A percentile compares a stretch with the other conserved stretches of the same genome.
Evolutionary conservation across 2,113 vertebrate species (phyloP).

Genomic region (Camelus dromedarius): DNA sequence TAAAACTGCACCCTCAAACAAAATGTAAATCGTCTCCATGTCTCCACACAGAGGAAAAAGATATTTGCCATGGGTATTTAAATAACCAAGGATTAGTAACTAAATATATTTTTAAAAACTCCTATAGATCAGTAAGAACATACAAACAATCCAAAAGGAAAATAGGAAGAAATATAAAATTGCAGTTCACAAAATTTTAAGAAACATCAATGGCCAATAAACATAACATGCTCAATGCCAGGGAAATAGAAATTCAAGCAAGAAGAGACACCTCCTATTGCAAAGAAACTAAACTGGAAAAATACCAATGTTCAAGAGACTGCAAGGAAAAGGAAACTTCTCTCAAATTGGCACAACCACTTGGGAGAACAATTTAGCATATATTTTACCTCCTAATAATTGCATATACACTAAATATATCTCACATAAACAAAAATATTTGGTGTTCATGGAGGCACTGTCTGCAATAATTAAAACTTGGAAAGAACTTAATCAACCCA

Average conservation of each 20-base stretch:
- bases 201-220: neutral
- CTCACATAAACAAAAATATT: neutral
- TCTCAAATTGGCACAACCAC: neutral
- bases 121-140: neutral
- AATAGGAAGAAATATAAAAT: neutral
- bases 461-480: neutral
- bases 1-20: neutral
- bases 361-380: neutral
- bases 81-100: neutral
- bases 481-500: neutral
- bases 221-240: neutral
- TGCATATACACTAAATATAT: neutral
- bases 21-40: neutral
- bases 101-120: neutral
- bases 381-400: neutral
- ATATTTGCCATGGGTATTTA: neutral
- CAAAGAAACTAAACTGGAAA: conserved; percentile 47
- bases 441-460: neutral
- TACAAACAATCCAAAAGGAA: neutral
- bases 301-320: neutral
- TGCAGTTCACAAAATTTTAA: neutral
- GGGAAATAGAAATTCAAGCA: neutral
- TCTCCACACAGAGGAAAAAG: neutral
- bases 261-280: neutral
- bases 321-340: neutral